Evolutionary conservation across 35 echinoderm and acorn worm genomes (phyloP), one percentile per base, ranked within the genome.

Genomic region (Ophioderma brevispina): DNA sequence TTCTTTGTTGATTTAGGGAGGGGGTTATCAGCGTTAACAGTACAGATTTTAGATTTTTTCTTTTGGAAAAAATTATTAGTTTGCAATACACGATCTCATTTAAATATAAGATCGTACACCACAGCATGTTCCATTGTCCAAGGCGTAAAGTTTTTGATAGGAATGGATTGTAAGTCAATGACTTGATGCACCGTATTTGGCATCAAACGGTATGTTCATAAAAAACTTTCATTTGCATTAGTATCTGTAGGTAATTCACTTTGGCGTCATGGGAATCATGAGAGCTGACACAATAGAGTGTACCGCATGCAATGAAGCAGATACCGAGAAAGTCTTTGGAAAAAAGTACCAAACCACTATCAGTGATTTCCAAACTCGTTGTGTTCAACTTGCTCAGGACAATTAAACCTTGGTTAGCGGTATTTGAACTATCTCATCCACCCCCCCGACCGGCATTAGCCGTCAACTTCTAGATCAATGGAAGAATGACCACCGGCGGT

Each of bases 71-170:
- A 46, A 46, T 46, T 8, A 46, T 17, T 8, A 46, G 41, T 46
- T 46, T 46, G 41, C 41, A 46, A 46, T 46, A 4, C 17, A 46
- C 17, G 17, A 8, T 46, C 17, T 46, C 36, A 85, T 70, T 55
- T 70, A 86, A 91, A 91, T 15, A 82, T 55, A 0, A 98, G 36
- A 55, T 79, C 64, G 79, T 98, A 98, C 1, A 92, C 78, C 0
- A 98, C 96, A 64, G 82, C 78, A 78, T 98, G 50, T 4, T 0
- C 92, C 96, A 13, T 90, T 83, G 32, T 98, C 92, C 90, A 86
- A 92, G 31, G 85, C 89, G 55, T 98, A 98, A 34, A 98, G 83
- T 40, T 92, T 85, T 81, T 92, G 85, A 49, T 98, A 92, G 46
- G 39, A 59, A 13, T n/a, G 93, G 87, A 43, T 94, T 98, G 46